Conservation (phyloP, 2,888 invertebrate species). For the Coleophora deauratella region DNA sequence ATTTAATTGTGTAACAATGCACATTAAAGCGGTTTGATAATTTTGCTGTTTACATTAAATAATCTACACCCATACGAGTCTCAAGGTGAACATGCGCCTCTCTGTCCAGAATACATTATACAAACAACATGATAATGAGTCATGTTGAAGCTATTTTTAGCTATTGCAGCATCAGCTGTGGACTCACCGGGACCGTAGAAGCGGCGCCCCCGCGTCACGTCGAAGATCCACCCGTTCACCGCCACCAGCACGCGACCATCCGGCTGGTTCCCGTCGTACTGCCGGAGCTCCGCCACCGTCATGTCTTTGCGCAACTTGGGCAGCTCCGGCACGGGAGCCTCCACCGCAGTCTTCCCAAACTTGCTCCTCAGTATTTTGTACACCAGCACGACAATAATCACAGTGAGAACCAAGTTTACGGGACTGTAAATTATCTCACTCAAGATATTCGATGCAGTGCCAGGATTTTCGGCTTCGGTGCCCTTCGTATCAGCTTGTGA, state of each 20-base stretch:
- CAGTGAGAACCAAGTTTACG: conserved; percentile 77
- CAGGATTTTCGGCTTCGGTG: conserved; percentile 30
- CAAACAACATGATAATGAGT: conserved; percentile 36
- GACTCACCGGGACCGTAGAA: conserved; percentile 95
- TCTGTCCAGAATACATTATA: conserved; percentile 25
- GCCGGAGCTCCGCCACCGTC: conserved; percentile 88
- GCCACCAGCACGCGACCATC: conserved; percentile 94
- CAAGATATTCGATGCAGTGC: conserved; percentile 44
- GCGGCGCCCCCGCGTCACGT: conserved; percentile 90
- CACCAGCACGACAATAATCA: conserved; percentile 76
- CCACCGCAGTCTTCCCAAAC: conserved; percentile 37
- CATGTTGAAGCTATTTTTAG: conserved; percentile 55
- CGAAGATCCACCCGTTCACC: conserved; percentile 96
- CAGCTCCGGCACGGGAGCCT: conserved; percentile 53
- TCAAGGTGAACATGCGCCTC: conserved; percentile 1
- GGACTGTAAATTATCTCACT: conserved; percentile 76
- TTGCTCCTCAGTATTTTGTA: conserved; percentile 78
- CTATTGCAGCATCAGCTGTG: conserved; percentile 27
- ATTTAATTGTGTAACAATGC: too few species aligned
- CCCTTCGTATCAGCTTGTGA: conserved; percentile 43
- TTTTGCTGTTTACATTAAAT: too few species aligned
- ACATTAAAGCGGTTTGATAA: too few species aligned
- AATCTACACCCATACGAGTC: background rate
- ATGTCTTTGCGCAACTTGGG: conserved; percentile 93
- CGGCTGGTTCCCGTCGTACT: conserved; percentile 88